Percentiles rank a stretch among this genome's conserved stretches.
Conservation (phyloP, 2,797 vertebrate species). For the Fistularia commersonii region DNA sequence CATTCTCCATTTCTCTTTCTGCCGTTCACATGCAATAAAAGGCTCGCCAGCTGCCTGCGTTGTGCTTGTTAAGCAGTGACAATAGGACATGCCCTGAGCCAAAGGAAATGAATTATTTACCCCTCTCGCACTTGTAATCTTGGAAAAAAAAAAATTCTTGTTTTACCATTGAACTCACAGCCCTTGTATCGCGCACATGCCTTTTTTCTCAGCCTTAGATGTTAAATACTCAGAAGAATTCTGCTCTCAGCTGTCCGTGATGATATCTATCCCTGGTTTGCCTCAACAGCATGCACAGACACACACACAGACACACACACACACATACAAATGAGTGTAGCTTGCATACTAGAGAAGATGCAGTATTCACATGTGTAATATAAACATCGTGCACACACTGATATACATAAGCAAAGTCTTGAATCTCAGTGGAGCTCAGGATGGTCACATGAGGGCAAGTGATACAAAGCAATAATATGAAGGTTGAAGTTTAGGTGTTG, state of each 20-base stretch:
- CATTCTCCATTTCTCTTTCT: constrained; percentile 44
- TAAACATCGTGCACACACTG: background rate
- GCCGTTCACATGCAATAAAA: constrained; percentile 70
- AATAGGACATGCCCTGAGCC: constrained; percentile 75
- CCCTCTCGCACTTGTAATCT: constrained; percentile 64
- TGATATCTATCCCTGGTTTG: constrained; percentile 48
- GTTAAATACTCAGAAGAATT: constrained; percentile 70
- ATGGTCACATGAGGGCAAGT: background rate
- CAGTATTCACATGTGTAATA: constrained; percentile 4
- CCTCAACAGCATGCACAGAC: constrained; percentile 3
- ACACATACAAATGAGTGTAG: constrained; percentile 7
- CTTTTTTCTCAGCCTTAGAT: constrained; percentile 65
- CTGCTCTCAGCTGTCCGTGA: constrained; percentile 57
- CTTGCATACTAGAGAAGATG: constrained; percentile 25
- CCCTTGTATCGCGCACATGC: constrained; percentile 52
- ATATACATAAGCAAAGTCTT: too few species aligned
- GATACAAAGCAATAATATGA: background rate
- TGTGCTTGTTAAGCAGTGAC: constrained; percentile 75
- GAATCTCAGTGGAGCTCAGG: constrained; percentile 9
- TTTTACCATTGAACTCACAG: constrained; percentile 65
- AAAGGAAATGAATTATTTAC: constrained; percentile 81
- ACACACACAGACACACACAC: constrained; percentile 9
- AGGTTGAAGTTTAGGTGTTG: constrained; percentile 2
- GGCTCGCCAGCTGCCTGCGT: constrained; percentile 62
- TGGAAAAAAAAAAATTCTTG: constrained; percentile 59